Conservation (phyloP, 2,797 vertebrate genomes). For the Acropternis orthonyx region DNA sequence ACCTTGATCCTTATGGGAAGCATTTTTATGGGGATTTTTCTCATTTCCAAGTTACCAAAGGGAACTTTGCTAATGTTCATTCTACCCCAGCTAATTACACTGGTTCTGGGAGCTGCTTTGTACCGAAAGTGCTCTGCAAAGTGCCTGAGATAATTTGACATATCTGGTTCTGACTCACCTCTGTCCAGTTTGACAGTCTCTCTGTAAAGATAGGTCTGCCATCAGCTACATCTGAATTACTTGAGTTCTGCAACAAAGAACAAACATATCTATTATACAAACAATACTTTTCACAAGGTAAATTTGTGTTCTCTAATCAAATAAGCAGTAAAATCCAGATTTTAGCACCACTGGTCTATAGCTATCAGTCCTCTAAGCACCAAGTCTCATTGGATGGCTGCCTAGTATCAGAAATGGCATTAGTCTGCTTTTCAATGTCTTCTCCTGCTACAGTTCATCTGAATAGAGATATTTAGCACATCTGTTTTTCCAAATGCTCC, state of each 20-base stretch:
- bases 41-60: not conserved
- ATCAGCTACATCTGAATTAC: conserved; percentile 29
- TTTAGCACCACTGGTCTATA: not conserved
- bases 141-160: not conserved
- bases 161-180: conserved; percentile 65
- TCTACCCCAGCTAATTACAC: fast-evolving
- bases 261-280: not conserved
- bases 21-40: not conserved
- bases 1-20: not conserved
- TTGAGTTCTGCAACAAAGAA: conserved; percentile 69
- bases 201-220: conserved; percentile 51
- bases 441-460: not conserved
- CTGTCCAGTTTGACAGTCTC: conserved; percentile 62
- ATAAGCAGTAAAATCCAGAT: not conserved
- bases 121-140: not conserved
- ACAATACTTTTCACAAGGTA: not conserved
- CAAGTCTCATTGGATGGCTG: not conserved
- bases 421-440: not conserved
- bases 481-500: not conserved
- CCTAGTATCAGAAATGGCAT: not conserved
- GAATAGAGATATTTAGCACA: not conserved
- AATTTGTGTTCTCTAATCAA: not conserved
- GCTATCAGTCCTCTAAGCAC: not conserved
- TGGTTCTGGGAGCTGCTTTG: not conserved
- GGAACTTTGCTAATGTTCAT: fast-evolving